Conservation (phyloP, 2,113 vertebrate species). For the Cavia aperea region DNA sequence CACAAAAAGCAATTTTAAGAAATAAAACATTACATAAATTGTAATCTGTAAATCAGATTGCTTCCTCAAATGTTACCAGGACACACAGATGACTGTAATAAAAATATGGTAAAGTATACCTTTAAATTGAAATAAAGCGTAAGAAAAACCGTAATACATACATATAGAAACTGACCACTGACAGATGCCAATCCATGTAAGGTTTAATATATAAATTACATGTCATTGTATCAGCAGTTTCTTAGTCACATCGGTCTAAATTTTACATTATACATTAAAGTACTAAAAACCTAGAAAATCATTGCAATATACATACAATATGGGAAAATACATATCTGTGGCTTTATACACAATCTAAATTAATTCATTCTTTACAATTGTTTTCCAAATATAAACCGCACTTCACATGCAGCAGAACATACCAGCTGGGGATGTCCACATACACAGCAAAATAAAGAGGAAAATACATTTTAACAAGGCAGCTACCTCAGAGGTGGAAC, state of each 20-base stretch:
- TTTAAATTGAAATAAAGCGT: slow-evolving; percentile 70
- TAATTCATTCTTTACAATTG: slow-evolving; percentile 63
- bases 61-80: slow-evolving; percentile 41
- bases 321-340: slow-evolving; percentile 78
- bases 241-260: slow-evolving; percentile 62
- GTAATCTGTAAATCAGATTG: slow-evolving; percentile 35
- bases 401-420: slow-evolving; percentile 75
- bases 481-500: slow-evolving; percentile 50
- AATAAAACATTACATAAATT: slow-evolving; percentile 44
- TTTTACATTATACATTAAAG: slow-evolving; percentile 75
- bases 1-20: slow-evolving; percentile 36
- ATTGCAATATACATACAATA: slow-evolving; percentile 68
- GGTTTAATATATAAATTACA: slow-evolving; percentile 74
- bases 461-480: slow-evolving; percentile 48
- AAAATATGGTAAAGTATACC: slow-evolving; percentile 71
- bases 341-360: slow-evolving; percentile 75
- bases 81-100: slow-evolving; percentile 43
- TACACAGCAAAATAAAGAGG: slow-evolving; percentile 58
- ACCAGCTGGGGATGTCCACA: slow-evolving; percentile 53
- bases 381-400: slow-evolving; percentile 75
- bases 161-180: slow-evolving; percentile 68
- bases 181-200: slow-evolving; percentile 71
- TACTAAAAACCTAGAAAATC: slow-evolving; percentile 77
- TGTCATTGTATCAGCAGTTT: slow-evolving; percentile 57
- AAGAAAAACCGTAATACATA: slow-evolving; percentile 66